phyloP scores from a whole-genome alignment of 2,113 vertebrate species.

The Perca flavescens region DNA sequence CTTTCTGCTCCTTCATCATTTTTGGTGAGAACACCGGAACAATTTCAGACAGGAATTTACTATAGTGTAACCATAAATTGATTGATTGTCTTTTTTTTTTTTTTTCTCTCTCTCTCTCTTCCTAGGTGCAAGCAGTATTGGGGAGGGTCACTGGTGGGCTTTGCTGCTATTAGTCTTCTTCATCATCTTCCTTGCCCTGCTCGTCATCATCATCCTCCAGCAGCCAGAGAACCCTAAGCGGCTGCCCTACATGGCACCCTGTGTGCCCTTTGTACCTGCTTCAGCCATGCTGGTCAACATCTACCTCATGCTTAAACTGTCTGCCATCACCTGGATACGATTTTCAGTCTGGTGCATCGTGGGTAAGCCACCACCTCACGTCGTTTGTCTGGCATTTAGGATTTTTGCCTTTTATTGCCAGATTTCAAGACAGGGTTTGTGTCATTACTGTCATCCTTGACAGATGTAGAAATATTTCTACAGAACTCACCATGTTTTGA shows the following conservation, averaged over 20 bases:
- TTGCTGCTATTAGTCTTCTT: constrained; percentile 86
- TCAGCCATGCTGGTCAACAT: constrained; percentile 98
- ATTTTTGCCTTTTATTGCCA: not conserved
- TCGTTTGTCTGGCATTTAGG: not conserved
- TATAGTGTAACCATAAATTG: not conserved
- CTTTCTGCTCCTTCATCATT: constrained; percentile 96
- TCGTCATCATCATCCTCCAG: constrained; percentile 93
- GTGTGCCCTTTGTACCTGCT: constrained; percentile 95
- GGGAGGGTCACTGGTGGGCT: constrained; percentile 93
- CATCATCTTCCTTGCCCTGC: constrained; percentile 75
- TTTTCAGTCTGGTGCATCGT: constrained; percentile 97
- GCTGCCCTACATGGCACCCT: constrained; percentile 98
- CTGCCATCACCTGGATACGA: constrained; percentile 96
- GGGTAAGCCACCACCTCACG: constrained; percentile 83
- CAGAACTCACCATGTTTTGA: not conserved
- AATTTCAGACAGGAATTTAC: not conserved
- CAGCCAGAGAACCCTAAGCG: constrained; percentile 98
- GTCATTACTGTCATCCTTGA: too few species aligned
- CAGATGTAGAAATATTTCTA: constrained; percentile 1
- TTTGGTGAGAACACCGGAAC: constrained; percentile 82
- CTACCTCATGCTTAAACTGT: constrained; percentile 99
- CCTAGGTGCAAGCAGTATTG: constrained; percentile 86
- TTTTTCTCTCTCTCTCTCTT: not conserved
- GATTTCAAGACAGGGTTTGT: not conserved
- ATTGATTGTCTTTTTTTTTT: not conserved